Evolutionary conservation across 2,888 invertebrate species (phyloP).

Genomic region (Galerucella pusilla): DNA sequence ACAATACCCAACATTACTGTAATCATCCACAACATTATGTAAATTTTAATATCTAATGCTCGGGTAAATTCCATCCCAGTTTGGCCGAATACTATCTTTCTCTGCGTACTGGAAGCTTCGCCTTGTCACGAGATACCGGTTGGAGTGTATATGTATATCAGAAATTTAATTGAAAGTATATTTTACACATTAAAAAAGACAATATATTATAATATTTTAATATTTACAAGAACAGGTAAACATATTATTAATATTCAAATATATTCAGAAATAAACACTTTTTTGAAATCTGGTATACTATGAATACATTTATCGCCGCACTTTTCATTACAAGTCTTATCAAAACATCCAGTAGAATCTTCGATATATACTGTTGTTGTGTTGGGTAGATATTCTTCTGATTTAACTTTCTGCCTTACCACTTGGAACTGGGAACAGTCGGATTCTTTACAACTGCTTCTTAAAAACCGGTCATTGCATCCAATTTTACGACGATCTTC

Average conservation of each 20-base stretch:
- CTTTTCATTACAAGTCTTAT: conserved; percentile 26
- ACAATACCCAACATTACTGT: no score
- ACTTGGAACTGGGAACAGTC: conserved; percentile 46
- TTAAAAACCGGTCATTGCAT: conserved; percentile 44
- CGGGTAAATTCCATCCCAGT: no score
- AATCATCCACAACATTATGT: no score
- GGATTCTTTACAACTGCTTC: conserved; percentile 49
- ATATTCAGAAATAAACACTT: conserved; percentile 67
- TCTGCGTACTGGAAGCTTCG: no score
- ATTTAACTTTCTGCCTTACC: conserved; percentile 54
- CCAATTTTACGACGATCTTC: conserved; percentile 53
- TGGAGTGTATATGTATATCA: no score
- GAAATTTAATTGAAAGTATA: no score
- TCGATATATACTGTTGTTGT: conserved; percentile 52
- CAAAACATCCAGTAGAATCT: conserved; percentile 44
- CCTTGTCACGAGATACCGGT: no score
- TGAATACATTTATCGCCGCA: conserved; percentile 59
- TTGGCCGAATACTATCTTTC: no score
- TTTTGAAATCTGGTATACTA: conserved; percentile 69
- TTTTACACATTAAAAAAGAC: background rate
- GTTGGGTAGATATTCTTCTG: conserved; percentile 56
- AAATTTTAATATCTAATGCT: no score
- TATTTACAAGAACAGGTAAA: conserved; percentile 17
- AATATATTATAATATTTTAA: conserved; percentile 9
- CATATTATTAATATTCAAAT: conserved; percentile 46